phyloP scores from a whole-genome alignment of 1,140 invertebrate genomes.

The Neodiprion lecontei region DNA sequence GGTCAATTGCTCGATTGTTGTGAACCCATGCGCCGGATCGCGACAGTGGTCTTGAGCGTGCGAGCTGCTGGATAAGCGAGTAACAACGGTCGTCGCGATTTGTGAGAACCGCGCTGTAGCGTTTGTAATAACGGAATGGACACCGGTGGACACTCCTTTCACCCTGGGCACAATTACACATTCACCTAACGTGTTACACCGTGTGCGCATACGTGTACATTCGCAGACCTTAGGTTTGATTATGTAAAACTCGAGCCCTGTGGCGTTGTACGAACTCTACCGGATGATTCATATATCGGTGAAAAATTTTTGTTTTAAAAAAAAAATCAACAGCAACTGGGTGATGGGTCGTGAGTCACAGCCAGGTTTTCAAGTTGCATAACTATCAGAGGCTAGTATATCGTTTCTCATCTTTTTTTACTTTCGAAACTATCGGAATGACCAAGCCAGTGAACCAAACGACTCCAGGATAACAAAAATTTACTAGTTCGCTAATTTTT shows the following conservation, averaged over 20 bases:
- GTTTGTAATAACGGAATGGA: slow-evolving; percentile 1
- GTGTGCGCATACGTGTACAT: neutral
- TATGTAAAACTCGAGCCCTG: neutral
- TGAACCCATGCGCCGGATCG: too few relatives aligned
- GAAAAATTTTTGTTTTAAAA: neutral
- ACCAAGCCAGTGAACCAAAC: too few relatives aligned
- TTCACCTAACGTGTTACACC: neutral
- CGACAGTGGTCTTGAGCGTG: neutral
- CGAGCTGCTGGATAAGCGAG: neutral
- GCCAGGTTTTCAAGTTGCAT: too few relatives aligned
- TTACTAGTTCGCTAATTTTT: too few relatives aligned
- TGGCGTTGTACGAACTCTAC: neutral
- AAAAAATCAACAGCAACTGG: neutral
- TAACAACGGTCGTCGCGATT: neutral
- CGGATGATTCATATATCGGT: neutral
- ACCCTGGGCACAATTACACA: neutral
- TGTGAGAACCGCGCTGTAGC: neutral
- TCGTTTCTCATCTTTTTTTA: too few relatives aligned
- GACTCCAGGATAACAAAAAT: too few relatives aligned
- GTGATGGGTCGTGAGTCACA: neutral
- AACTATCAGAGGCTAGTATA: too few relatives aligned
- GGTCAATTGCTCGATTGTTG: slow-evolving; percentile 5
- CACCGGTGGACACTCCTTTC: neutral
- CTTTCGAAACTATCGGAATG: too few relatives aligned
- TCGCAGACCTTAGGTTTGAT: neutral